A percentile compares a stretch with the other conserved stretches of the same genome.
These are phyloP conservation scores for Ectemnius continuus DNA, from an alignment of 2,888 invertebrate species.

Conservation along the genomic window DNA sequence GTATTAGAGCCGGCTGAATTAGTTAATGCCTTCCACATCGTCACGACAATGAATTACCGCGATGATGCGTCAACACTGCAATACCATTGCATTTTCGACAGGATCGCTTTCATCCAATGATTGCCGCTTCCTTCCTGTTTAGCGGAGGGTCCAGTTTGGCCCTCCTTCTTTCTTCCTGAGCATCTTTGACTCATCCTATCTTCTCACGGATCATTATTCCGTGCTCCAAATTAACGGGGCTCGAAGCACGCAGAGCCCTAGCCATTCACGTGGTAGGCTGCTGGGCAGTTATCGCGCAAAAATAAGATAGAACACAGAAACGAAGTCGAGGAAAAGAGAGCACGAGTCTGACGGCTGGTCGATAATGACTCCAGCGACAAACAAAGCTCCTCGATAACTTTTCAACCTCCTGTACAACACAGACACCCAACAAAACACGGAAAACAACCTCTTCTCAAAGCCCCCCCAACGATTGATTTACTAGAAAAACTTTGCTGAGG, in stretches of 20 bases:
- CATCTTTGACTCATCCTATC: conserved; percentile 1
- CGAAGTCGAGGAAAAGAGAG: neutral
- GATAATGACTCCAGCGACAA: conserved; percentile 50
- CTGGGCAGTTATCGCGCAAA: conserved; percentile 32
- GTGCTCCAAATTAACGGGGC: neutral
- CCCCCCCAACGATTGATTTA: no score
- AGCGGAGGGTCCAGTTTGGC: conserved; percentile 19
- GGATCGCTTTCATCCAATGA: conserved; percentile 65
- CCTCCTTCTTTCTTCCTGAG: neutral
- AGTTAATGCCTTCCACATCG: conserved; percentile 69
- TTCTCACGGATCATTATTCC: conserved; percentile 23
- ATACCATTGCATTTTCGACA: conserved; percentile 65
- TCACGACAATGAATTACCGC: conserved; percentile 62
- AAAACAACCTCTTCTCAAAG: no score
- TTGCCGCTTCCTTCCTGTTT: conserved; percentile 65
- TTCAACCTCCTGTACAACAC: conserved; percentile 40
- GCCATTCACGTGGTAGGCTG: conserved; percentile 12
- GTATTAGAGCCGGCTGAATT: conserved; percentile 66
- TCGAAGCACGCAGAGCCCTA: no score
- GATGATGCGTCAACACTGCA: conserved; percentile 59
- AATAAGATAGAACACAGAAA: conserved; percentile 15
- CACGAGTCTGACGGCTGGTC: conserved; percentile 28
- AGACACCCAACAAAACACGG: no score
- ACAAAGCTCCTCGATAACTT: conserved; percentile 59
- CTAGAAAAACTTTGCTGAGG: no score